A percentile compares a stretch with the other conserved stretches of the same genome.
Conservation (phyloP, 2,797 vertebrate species). For the Gambelia wislizenii region DNA sequence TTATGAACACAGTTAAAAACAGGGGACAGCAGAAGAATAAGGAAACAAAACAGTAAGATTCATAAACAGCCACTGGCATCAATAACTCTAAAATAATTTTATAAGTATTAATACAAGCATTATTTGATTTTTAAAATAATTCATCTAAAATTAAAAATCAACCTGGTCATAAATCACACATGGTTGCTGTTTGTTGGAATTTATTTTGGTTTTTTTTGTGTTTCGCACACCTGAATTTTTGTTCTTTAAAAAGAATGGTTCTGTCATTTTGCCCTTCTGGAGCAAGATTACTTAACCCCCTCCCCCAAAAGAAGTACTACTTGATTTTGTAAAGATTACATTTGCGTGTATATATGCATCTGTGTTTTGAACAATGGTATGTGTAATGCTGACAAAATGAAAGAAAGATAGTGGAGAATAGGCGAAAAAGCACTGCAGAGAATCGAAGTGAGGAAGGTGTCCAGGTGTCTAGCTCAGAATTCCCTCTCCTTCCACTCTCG, state of each 20-base stretch:
- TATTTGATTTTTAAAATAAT: constrained; percentile 78
- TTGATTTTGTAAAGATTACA: constrained; percentile 34
- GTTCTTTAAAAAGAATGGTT: background rate
- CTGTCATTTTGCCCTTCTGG: constrained; percentile 25
- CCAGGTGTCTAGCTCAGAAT: constrained; percentile 57
- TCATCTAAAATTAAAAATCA: constrained; percentile 78
- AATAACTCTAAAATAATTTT: constrained; percentile 68
- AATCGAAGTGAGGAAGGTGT: constrained; percentile 64
- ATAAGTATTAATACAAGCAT: constrained; percentile 77
- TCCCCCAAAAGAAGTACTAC: background rate
- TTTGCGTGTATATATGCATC: constrained; percentile 59
- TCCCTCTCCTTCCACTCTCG: fast-evolving
- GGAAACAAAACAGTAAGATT: background rate
- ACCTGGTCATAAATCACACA: constrained; percentile 73
- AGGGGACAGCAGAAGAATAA: background rate
- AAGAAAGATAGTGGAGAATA: constrained; percentile 43
- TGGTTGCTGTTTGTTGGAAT: constrained; percentile 64
- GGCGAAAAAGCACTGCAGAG: constrained; percentile 51
- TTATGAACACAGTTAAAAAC: constrained; percentile 4
- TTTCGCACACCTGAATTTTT: constrained; percentile 32
- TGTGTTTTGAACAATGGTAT: constrained; percentile 51
- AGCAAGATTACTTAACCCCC: background rate
- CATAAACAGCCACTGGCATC: constrained; percentile 38
- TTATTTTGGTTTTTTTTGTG: constrained; percentile 42
- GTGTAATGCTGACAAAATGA: constrained; percentile 61